phyloP scores from a whole-genome alignment of 2,797 vertebrate genomes.

The Saxicola maurus region DNA sequence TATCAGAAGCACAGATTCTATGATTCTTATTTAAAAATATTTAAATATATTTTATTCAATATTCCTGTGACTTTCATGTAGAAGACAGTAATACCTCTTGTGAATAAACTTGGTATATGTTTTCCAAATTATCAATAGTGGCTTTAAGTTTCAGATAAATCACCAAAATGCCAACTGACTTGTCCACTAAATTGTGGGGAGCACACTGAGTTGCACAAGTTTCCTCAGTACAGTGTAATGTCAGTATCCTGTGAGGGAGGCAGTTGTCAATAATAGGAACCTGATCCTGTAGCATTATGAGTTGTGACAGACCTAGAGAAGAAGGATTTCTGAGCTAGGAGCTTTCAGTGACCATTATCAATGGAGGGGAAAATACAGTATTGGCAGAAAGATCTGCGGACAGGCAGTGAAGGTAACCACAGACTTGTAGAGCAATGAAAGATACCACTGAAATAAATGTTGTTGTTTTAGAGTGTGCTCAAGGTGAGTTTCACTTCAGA shows the following conservation, averaged over 20 bases:
- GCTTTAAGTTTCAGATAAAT: neutral
- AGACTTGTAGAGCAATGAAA: neutral
- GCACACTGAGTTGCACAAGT: neutral
- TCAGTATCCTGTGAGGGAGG: neutral
- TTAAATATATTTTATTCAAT: neutral
- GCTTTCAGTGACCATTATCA: neutral
- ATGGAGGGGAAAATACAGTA: neutral
- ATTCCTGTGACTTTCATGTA: neutral
- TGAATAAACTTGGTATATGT: neutral
- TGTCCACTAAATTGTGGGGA: neutral
- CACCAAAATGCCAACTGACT: neutral
- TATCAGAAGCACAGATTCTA: neutral
- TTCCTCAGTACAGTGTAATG: neutral
- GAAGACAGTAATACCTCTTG: neutral
- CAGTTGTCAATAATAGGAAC: accelerated
- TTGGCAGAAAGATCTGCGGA: neutral
- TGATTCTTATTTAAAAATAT: neutral
- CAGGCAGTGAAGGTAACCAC: neutral
- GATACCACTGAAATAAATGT: neutral
- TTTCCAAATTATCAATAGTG: neutral
- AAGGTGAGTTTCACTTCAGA: neutral
- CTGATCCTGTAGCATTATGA: neutral
- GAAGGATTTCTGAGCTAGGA: neutral
- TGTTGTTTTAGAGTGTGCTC: neutral
- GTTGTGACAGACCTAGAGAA: neutral